Evolutionary conservation across 2,113 vertebrate species (phyloP).

Genomic region (Struthio camelus): DNA sequence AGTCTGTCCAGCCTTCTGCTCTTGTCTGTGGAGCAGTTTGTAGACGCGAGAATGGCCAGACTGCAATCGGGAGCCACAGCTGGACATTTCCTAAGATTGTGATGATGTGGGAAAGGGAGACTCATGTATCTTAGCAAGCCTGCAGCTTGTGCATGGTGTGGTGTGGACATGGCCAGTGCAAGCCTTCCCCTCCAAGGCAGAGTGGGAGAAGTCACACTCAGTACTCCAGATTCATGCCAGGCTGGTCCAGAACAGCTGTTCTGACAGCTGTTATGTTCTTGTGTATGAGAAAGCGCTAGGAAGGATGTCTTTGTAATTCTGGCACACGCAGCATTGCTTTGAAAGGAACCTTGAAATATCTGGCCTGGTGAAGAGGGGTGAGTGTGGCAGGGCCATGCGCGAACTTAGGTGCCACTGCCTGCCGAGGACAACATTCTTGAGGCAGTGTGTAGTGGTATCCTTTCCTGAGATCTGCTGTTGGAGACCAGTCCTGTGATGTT

Average conservation of each 20-base stretch:
- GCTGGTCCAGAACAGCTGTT: background rate
- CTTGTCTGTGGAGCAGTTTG: background rate
- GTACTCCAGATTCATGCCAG: background rate
- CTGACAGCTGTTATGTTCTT: background rate
- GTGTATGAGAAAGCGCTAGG: background rate
- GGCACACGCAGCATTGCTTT: background rate
- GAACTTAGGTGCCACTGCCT: background rate
- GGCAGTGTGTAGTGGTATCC: background rate
- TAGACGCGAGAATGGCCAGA: background rate
- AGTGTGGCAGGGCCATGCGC: background rate
- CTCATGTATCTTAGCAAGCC: background rate
- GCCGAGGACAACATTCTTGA: background rate
- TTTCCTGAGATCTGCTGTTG: background rate
- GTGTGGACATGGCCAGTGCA: background rate
- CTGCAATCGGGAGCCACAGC: background rate
- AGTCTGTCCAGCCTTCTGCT: background rate
- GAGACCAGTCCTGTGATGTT: background rate
- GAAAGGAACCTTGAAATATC: background rate
- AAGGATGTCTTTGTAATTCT: background rate
- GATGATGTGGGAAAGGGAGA: background rate
- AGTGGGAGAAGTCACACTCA: background rate
- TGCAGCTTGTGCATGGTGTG: background rate
- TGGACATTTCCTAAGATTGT: background rate
- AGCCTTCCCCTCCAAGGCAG: background rate
- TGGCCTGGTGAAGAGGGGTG: background rate